Base-by-base conservation (phyloP, 2,888 invertebrate genomes). In the Drosophila melanosoma region DNA sequence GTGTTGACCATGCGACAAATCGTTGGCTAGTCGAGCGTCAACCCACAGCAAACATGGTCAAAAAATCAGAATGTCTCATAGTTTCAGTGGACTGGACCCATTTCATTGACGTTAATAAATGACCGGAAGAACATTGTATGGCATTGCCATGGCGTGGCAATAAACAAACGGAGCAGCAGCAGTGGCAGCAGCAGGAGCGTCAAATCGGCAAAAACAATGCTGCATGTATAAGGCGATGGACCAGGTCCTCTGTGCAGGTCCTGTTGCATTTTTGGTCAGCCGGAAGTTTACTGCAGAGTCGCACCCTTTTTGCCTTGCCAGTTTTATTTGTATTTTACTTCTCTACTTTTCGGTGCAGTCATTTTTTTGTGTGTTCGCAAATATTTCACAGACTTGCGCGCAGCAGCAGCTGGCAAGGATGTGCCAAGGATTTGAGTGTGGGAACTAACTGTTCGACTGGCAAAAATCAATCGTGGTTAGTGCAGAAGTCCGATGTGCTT, bases 111-210 rank as follows among this genome's bases (percentile, higher is more conserved):
- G 87, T 88, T 88, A 88, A 87, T 87, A 89, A 87, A 87, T 83
- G 87, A 86, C 87, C 87, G 90, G 89, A 87, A 88, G 90, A 79
- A 90, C 87, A 90, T 87, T 87, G 90, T 86, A 88, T 83, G 82
- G 83, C 77, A 72, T 80, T 64, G 82, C 83, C 68, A 76, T 87
- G 89, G 88, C 79, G 76, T 77, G 81, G 85, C 82, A 83, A 82
- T 89, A 87, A 89, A 89, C 83, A 84, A 86, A 87, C 83, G 74
- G 77, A 74, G 60, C 65, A 66, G 59, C 81, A 65, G 45, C 65
- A 53, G 56, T 58, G 56, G 64, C 56, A 68, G 61, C 63, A 51
- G 52, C 61, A 59, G 64, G 51, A 66, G 74, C 66, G 65, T 67
- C 64, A 82, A 72, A 60, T 71, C 57, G 67, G 68, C 72, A 74